Evolutionary conservation across 2,113 vertebrate species (phyloP).

Genomic region (Brachypodius melanocephalos): DNA sequence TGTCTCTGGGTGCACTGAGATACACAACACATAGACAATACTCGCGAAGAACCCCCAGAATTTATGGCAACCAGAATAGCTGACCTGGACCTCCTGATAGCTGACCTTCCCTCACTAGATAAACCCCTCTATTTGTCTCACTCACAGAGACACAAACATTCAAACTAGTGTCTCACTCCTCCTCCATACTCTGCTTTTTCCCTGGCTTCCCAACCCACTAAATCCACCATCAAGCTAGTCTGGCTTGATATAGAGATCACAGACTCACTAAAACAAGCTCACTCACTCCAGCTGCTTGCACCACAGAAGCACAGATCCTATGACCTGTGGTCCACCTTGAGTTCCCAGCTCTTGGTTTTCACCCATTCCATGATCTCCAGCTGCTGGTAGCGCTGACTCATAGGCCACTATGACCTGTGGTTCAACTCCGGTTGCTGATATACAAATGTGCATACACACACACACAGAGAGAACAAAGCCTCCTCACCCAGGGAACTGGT

Average conservation of each 20-base stretch:
- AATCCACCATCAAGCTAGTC: background rate
- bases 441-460: background rate
- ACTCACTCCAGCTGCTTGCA: background rate
- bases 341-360: background rate
- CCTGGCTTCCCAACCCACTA: background rate
- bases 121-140: background rate
- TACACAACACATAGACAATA: background rate
- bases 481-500: background rate
- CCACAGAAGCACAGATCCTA: background rate
- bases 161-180: background rate
- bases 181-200: background rate
- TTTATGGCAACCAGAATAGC: accelerated
- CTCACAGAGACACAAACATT: background rate
- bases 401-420: background rate
- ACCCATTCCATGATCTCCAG: background rate
- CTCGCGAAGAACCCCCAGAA: background rate
- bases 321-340: background rate
- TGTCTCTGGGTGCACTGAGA: accelerated
- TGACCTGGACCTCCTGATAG: background rate
- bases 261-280: background rate
- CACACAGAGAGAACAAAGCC: background rate
- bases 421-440: background rate
- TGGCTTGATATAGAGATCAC: background rate
- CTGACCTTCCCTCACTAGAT: background rate
- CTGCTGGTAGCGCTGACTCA: background rate